phyloP scores from a whole-genome alignment of 2,113 vertebrate genomes.

The Dasyornis broadbenti region DNA sequence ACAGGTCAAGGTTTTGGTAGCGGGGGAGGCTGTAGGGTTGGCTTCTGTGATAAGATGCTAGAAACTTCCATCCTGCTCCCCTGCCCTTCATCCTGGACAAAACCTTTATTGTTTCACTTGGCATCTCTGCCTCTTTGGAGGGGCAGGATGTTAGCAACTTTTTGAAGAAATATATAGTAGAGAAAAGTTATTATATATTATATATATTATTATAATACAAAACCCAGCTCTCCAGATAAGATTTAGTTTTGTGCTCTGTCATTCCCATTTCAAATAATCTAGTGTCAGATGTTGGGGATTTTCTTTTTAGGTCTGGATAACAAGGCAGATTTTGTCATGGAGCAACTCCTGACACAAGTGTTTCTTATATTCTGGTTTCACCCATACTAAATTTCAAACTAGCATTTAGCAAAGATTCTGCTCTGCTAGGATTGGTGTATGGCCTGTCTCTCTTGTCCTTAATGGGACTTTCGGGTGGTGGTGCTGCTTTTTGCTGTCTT shows the following conservation, averaged over 20 bases:
- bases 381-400: neutral
- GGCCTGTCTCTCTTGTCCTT: neutral
- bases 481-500: neutral
- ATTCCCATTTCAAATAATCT: neutral
- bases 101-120: neutral
- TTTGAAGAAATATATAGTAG: neutral
- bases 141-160: neutral
- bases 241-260: neutral
- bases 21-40: accelerated
- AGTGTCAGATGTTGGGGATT: neutral
- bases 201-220: neutral
- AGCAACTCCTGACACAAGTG: neutral
- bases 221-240: neutral
- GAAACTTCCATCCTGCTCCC: neutral
- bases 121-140: neutral
- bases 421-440: neutral
- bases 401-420: neutral
- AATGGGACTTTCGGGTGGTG: neutral
- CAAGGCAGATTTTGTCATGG: neutral
- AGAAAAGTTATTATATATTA: too few species aligned
- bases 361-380: neutral
- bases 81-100: neutral
- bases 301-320: neutral
- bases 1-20: neutral
- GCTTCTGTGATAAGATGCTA: neutral